Evolutionary conservation across 2,888 invertebrate species (phyloP).

Genomic region (Iphiclides podalirius): DNA sequence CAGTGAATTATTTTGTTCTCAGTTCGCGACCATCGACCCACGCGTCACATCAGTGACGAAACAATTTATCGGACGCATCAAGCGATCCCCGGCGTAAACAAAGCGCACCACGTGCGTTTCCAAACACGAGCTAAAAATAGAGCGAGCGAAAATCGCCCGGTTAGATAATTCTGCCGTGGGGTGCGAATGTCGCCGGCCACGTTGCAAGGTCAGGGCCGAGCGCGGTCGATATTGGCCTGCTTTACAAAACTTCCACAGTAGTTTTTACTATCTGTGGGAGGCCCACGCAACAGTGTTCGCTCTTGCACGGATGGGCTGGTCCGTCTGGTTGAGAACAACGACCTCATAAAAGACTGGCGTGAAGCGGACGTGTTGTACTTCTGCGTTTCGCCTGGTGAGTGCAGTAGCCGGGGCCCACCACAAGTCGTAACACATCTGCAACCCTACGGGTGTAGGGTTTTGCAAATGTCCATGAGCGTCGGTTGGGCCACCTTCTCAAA

Average conservation of each 20-base stretch:
- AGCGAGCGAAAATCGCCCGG: slow-evolving; percentile 1
- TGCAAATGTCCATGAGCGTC: too few species aligned
- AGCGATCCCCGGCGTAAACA: slow-evolving; percentile 7
- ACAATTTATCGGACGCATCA: neutral
- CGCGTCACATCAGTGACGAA: neutral
- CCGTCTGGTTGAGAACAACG: too few species aligned
- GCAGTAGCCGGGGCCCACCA: too few species aligned
- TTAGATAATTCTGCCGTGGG: slow-evolving; percentile 5
- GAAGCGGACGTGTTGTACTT: too few species aligned
- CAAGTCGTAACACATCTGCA: too few species aligned
- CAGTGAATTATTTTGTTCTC: neutral
- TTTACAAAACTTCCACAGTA: neutral
- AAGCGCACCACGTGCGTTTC: slow-evolving; percentile 10
- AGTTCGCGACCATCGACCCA: neutral
- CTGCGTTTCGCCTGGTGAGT: too few species aligned
- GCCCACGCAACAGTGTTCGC: too few species aligned
- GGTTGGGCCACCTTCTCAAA: too few species aligned
- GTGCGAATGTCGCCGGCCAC: slow-evolving; percentile 5
- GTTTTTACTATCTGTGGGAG: too few species aligned
- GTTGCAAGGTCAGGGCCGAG: slow-evolving; percentile 26
- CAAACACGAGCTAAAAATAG: slow-evolving; percentile 4
- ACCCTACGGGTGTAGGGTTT: too few species aligned
- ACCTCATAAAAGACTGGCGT: too few species aligned
- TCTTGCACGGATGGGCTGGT: too few species aligned
- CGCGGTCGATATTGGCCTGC: slow-evolving; percentile 25